Base-by-base conservation (phyloP, 2,113 vertebrate species). In the Octodon degus region DNA sequence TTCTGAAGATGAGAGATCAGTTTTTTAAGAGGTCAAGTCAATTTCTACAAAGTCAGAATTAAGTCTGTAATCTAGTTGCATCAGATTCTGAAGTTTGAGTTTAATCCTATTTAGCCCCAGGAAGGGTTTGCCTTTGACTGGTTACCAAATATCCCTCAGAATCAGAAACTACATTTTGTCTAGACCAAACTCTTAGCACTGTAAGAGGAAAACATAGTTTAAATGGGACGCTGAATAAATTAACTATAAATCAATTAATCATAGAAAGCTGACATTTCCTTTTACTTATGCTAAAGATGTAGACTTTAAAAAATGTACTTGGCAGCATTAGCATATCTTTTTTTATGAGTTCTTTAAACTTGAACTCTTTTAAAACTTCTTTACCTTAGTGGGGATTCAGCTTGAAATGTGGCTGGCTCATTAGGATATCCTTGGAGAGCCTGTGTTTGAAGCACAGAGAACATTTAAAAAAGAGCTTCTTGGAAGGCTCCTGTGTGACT, bases 321-420 rank as follows among this genome's bases (percentile, higher is more conserved):
- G 50, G 89, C 25, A 65, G 32, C 11, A 32, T 40, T 62, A 86
- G 22, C 32, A n/a, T 22, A 86, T 74, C n/a, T 47, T 88, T 96
- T 96, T 90, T 83, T 37, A 97, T 65, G 79, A 95, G 89, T 40
- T 30, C 43, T 97, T 96, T 93, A 83, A 93, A 93, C 58, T 84
- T 30, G 91, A 74, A 86, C 80, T 93, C 47, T 86, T 72, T 92
- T 82, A 90, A 96, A 91, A 92, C 25, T 72, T 88, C 40, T 43
- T 47, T 86, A 82, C 24, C 70, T 43, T 93, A 90, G 96, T 55
- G 88, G 62, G n/a, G 24, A 91, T 95, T 88, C 65, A 88, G 37
- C 72, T 92, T 77, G 70, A 95, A 92, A 91, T 89, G 76, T 55
- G 50, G 34, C 72, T 79, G 72, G 34, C 12, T 40, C 20, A 2